These are phyloP conservation scores for Acomys russatus DNA, from an alignment of 2,797 vertebrate species.

Conservation along the genomic window DNA sequence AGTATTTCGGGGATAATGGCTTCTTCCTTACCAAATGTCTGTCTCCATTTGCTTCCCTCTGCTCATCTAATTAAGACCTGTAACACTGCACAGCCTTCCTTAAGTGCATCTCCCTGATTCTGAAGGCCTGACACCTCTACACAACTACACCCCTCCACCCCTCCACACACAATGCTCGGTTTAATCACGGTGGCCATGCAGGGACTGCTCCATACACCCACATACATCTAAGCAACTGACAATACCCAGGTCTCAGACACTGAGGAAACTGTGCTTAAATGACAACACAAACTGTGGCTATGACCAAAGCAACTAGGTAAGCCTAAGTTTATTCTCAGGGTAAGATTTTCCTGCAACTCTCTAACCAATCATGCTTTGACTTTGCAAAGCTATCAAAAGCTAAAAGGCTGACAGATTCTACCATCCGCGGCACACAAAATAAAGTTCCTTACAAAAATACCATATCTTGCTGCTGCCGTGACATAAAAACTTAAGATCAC, in stretches of 20 bases:
- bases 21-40: background rate
- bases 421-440: background rate
- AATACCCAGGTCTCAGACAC: background rate
- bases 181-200: background rate
- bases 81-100: background rate
- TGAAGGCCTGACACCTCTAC: background rate
- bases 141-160: background rate
- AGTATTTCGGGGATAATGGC: background rate
- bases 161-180: background rate
- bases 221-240: background rate
- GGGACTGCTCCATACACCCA: background rate
- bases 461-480: background rate
- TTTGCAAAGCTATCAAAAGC: background rate
- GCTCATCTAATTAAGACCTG: background rate
- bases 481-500: background rate
- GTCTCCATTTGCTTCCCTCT: background rate
- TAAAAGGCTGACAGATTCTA: background rate
- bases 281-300: background rate
- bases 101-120: slow-evolving; percentile 4
- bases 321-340: background rate
- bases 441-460: background rate
- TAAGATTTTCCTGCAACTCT: background rate
- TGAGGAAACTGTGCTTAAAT: background rate
- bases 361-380: background rate
- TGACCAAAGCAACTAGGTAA: background rate